Evolutionary conservation across 2,113 vertebrate genomes (phyloP).

Genomic region (Ardeotis arabs): DNA sequence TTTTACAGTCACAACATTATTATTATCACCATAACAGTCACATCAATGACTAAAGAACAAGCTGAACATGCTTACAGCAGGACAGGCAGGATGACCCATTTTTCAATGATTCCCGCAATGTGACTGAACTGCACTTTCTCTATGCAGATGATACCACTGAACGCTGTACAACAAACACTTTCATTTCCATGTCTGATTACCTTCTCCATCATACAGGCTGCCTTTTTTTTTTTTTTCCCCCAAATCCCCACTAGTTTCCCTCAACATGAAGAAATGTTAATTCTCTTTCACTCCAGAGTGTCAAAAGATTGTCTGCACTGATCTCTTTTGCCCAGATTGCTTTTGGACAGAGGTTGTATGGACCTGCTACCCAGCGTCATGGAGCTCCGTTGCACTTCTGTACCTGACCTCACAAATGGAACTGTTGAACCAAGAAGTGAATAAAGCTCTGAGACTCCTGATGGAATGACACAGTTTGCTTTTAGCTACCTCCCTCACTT

Average conservation of each 20-base stretch:
- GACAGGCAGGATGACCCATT: neutral
- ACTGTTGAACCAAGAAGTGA: neutral
- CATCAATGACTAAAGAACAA: neutral
- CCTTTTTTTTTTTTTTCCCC: constrained; percentile 18
- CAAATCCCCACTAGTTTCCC: constrained; percentile 66
- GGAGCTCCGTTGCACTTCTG: neutral
- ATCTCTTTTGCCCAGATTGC: neutral
- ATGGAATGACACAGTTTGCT: neutral
- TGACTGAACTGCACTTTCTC: neutral
- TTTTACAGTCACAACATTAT: neutral
- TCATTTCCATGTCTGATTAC: constrained; percentile 33
- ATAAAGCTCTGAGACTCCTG: neutral
- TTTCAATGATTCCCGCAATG: neutral
- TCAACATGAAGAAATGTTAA: constrained; percentile 62
- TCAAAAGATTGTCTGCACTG: neutral
- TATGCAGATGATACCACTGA: neutral
- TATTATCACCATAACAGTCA: neutral
- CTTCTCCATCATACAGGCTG: constrained; percentile 19
- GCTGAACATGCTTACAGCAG: neutral
- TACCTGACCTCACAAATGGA: neutral
- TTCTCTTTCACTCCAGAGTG: constrained; percentile 72
- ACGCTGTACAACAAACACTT: constrained; percentile 27
- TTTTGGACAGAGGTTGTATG: neutral
- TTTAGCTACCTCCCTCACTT: neutral
- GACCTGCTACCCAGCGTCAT: neutral